Evolutionary conservation across 1,140 invertebrate species (phyloP).

Genomic region (Bombus waltoni): DNA sequence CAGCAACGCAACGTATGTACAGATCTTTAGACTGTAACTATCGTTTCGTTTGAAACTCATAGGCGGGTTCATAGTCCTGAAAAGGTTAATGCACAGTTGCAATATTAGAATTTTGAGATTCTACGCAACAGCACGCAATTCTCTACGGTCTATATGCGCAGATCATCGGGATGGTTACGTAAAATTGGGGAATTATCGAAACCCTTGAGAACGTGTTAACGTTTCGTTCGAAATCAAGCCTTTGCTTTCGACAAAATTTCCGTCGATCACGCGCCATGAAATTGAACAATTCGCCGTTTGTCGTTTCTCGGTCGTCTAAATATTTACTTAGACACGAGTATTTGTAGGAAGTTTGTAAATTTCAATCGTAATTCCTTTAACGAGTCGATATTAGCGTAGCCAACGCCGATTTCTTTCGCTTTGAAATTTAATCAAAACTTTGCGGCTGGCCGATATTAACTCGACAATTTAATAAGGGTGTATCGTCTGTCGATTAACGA

Average conservation of each 20-base stretch:
- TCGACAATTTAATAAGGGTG: slow-evolving; percentile 11
- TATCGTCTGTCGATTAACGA: slow-evolving; percentile 7
- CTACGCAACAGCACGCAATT: neutral
- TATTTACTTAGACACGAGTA: too few relatives aligned
- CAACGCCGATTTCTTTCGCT: too few relatives aligned
- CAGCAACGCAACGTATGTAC: neutral
- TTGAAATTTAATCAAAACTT: too few relatives aligned
- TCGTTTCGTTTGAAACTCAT: neutral
- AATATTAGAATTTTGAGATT: neutral
- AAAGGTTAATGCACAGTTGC: neutral
- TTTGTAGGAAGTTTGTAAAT: too few relatives aligned
- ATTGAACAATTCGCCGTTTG: too few relatives aligned
- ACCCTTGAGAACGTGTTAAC: neutral
- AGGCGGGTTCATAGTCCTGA: neutral
- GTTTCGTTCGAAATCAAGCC: neutral
- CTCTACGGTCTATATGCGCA: neutral
- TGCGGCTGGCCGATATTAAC: neutral
- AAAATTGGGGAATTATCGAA: neutral
- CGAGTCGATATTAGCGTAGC: too few relatives aligned
- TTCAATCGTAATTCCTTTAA: too few relatives aligned
- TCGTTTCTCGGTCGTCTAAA: too few relatives aligned
- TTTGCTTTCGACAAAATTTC: too few relatives aligned
- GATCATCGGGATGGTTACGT: too few relatives aligned
- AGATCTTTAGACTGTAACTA: neutral
- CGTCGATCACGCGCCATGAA: too few relatives aligned